These are phyloP conservation scores for Synergus laeviventris DNA, from an alignment of 2,888 invertebrate genomes.

Conservation along the genomic window DNA sequence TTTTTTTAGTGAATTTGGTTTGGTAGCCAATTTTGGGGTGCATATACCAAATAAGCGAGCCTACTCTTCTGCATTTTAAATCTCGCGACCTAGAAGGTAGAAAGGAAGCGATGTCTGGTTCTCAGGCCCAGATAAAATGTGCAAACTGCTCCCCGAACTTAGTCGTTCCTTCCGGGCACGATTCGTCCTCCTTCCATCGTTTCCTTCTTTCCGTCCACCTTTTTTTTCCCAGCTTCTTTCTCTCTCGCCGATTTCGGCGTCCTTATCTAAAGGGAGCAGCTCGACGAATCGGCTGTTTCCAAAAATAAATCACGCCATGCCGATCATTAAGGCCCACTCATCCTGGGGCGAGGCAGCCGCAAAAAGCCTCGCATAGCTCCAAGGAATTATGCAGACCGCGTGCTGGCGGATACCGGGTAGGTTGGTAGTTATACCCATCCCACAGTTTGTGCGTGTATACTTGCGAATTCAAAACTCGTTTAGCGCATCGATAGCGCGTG, in stretches of 20 bases:
- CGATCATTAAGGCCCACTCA: slow-evolving; percentile 62
- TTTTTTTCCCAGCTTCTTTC: slow-evolving; percentile 10
- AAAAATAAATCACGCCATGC: slow-evolving; percentile 71
- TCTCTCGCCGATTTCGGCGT: slow-evolving; percentile 27
- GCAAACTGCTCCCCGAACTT: slow-evolving; percentile 55
- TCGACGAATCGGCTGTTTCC: slow-evolving; percentile 58
- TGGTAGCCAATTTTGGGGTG: neutral
- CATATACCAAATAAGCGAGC: neutral
- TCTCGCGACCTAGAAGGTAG: neutral
- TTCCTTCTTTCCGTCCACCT: slow-evolving; percentile 40
- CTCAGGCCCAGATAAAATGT: slow-evolving; percentile 60
- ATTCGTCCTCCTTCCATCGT: slow-evolving; percentile 43
- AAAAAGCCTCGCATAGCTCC: slow-evolving; percentile 53
- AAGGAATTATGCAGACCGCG: slow-evolving; percentile 64
- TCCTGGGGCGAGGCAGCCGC: slow-evolving; percentile 47
- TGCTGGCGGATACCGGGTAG: slow-evolving; percentile 54
- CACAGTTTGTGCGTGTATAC: slow-evolving; percentile 59
- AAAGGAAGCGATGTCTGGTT: slow-evolving; percentile 50
- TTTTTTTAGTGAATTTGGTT: too few relatives aligned
- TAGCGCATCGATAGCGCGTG: slow-evolving; percentile 55
- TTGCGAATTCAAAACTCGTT: slow-evolving; percentile 63
- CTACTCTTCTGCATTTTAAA: neutral
- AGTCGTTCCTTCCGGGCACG: slow-evolving; percentile 64
- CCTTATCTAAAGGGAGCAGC: slow-evolving; percentile 38
- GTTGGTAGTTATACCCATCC: slow-evolving; percentile 64